These are phyloP conservation scores for Smittia sp. DNA, from an alignment of 2,888 invertebrate species.

Conservation along the genomic window DNA sequence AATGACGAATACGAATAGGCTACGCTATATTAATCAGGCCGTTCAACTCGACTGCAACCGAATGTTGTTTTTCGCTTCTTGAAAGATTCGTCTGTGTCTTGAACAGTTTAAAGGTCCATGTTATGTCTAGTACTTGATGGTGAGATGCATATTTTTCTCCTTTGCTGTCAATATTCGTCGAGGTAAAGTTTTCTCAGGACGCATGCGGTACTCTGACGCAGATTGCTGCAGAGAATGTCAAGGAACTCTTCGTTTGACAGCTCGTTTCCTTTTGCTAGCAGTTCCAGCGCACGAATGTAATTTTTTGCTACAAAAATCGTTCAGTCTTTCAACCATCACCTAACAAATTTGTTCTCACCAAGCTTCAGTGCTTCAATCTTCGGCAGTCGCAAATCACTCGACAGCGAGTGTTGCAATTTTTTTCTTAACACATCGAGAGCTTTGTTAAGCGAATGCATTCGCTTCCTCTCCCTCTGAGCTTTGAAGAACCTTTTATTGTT, in stretches of 20 bases:
- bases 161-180: neutral
- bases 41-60: too few species aligned
- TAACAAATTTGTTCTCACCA: neutral
- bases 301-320: neutral
- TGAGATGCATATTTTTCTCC: too few species aligned
- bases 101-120: too few species aligned
- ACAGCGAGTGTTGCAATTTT: neutral
- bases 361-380: neutral
- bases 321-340: neutral
- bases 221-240: neutral
- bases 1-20: too few species aligned
- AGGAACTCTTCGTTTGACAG: neutral
- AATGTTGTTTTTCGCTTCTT: too few species aligned
- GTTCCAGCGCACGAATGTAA: neutral
- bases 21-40: too few species aligned
- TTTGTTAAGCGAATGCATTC: neutral
- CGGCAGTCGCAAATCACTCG: neutral
- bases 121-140: too few species aligned
- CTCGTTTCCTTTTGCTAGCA: neutral
- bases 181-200: neutral
- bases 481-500: neutral
- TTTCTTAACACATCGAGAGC: slow-evolving; percentile 1
- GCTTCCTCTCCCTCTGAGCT: neutral
- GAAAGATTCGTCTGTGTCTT: too few species aligned
- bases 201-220: neutral